Conservation (phyloP, 2,797 vertebrate species). For the Lepidocolaptes lacrymiger region DNA sequence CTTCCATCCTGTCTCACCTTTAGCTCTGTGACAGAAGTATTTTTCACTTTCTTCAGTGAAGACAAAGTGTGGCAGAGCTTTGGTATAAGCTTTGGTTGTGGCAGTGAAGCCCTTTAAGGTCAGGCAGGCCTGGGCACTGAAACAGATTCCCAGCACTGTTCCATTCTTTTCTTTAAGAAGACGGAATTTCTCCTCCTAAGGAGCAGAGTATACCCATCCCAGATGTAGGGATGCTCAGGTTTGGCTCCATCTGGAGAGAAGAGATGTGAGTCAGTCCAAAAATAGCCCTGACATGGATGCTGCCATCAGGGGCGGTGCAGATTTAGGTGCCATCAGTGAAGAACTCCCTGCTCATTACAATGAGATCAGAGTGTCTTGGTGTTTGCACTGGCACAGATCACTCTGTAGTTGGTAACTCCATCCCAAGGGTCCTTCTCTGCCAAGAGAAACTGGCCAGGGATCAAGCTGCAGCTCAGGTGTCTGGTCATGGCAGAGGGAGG, state of each 20-base stretch:
- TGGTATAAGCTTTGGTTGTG: background rate
- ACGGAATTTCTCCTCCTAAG: background rate
- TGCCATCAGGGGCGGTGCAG: background rate
- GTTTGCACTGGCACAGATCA: background rate
- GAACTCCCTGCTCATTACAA: background rate
- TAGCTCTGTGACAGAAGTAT: background rate
- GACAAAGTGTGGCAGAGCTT: background rate
- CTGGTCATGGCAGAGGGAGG: background rate
- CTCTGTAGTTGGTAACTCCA: background rate
- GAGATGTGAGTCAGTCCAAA: background rate
- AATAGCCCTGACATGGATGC: background rate
- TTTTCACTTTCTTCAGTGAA: background rate
- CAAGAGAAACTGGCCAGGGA: background rate
- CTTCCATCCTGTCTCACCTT: slow-evolving; percentile 15
- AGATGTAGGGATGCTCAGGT: background rate
- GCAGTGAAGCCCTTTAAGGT: background rate
- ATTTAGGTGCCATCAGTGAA: background rate
- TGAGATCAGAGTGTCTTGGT: background rate
- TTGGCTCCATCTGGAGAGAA: background rate
- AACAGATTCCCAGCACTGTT: background rate
- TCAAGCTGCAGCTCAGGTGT: background rate
- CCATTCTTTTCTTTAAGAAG: background rate
- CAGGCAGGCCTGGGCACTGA: background rate
- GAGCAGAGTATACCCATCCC: background rate
- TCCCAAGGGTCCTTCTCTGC: background rate